A percentile compares a stretch with the other conserved stretches of the same genome.
Evolutionary conservation across 2,797 vertebrate species (phyloP).

Genomic region (Megalops cyprinoides): DNA sequence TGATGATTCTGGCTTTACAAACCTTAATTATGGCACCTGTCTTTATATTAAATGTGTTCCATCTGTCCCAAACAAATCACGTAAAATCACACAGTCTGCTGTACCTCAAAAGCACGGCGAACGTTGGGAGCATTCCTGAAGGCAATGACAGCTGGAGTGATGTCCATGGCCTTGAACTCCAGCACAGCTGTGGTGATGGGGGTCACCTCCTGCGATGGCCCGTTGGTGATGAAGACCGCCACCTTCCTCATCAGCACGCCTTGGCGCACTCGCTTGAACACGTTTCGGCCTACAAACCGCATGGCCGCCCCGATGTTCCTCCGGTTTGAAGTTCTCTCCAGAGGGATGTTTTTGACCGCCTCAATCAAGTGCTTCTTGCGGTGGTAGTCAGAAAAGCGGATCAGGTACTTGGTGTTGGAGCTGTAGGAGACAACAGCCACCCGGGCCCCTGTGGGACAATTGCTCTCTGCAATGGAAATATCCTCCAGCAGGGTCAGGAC

Average conservation of each 20-base stretch:
- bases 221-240: constrained; percentile 77
- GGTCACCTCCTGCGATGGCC: constrained; percentile 50
- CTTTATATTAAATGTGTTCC: too few relatives aligned
- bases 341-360: constrained; percentile 67
- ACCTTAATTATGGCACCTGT: not conserved
- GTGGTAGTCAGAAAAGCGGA: constrained; percentile 82
- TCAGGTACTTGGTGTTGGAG: constrained; percentile 69
- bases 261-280: constrained; percentile 80
- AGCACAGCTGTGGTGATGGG: constrained; percentile 74
- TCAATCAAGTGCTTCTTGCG: constrained; percentile 66
- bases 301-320: constrained; percentile 78
- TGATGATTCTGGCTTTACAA: not conserved
- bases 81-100: constrained; percentile 24
- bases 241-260: constrained; percentile 81
- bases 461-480: constrained; percentile 78
- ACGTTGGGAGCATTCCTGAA: constrained; percentile 67
- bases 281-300: constrained; percentile 82
- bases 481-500: constrained; percentile 73
- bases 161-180: constrained; percentile 76
- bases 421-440: constrained; percentile 81
- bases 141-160: constrained; percentile 74
- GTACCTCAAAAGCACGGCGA: constrained; percentile 71
- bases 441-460: constrained; percentile 80
- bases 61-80: not conserved
- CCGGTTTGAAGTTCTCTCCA: constrained; percentile 65